phyloP scores from a whole-genome alignment of 2,888 invertebrate species.

The Limnephilus rhombicus region DNA sequence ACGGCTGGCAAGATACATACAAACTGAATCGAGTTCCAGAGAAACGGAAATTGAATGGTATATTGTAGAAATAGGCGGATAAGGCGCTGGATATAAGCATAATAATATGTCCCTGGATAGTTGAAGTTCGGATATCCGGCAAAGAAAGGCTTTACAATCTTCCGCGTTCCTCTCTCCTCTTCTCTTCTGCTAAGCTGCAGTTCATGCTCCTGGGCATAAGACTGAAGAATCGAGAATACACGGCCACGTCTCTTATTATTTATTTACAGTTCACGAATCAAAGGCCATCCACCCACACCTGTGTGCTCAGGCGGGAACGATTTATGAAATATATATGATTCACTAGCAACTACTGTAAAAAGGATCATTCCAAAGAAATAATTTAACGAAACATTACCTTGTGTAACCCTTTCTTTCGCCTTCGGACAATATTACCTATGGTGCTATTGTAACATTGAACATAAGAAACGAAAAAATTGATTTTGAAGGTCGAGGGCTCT shows the following conservation, averaged over 20 bases:
- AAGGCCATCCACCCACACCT: slow-evolving; percentile 11
- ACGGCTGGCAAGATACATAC: neutral
- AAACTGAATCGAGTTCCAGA: neutral
- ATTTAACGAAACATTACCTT: neutral
- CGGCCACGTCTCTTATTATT: slow-evolving; percentile 6
- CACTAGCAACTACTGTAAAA: slow-evolving; percentile 13
- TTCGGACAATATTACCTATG: neutral
- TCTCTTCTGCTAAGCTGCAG: neutral
- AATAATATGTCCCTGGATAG: neutral
- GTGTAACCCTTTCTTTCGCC: neutral
- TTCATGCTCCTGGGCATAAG: neutral
- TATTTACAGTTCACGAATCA: slow-evolving; percentile 20
- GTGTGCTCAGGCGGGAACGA: neutral
- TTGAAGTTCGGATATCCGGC: neutral
- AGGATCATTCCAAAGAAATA: neutral
- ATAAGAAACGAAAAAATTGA: too few species aligned
- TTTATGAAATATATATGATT: slow-evolving; percentile 32
- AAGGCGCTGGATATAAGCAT: neutral
- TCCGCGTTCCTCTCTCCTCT: neutral
- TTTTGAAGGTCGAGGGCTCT: too few species aligned
- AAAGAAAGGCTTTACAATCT: neutral
- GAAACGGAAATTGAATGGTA: neutral
- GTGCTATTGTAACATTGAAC: neutral
- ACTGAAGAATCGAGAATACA: slow-evolving; percentile 15
- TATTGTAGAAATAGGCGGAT: neutral